Evolutionary conservation across 1,140 invertebrate species (phyloP).

Genomic region (Zaprionus ornatus): DNA sequence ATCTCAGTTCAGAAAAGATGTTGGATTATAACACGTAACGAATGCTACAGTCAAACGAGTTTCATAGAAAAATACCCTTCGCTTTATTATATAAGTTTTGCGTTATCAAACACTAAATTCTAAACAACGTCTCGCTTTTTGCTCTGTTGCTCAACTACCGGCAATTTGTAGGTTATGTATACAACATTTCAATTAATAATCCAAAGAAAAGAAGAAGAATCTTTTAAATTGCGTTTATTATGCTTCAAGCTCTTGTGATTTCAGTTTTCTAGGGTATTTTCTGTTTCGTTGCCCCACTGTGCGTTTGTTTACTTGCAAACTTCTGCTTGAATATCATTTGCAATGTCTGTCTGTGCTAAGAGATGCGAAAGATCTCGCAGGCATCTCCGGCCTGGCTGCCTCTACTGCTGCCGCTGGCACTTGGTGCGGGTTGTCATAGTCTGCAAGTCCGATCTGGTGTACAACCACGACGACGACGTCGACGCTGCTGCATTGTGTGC

Average conservation of each 20-base stretch:
- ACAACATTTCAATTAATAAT: not conserved
- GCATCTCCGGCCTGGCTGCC: slow-evolving; percentile 1
- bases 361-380: slow-evolving; percentile 15
- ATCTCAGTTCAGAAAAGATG: too few species aligned
- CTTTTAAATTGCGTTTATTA: not conserved
- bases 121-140: not conserved
- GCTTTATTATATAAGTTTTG: too few species aligned
- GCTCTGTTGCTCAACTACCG: not conserved
- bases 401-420: not conserved
- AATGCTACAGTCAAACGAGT: too few species aligned
- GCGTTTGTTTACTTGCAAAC: not conserved
- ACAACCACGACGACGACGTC: not conserved
- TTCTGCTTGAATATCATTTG: slow-evolving; percentile 30
- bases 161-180: not conserved
- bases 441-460: not conserved
- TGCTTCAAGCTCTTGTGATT: not conserved
- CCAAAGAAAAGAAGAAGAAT: too few species aligned
- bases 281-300: not conserved
- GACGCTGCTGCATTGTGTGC: slow-evolving; percentile 32
- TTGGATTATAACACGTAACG: too few species aligned
- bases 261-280: slow-evolving; percentile 4
- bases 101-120: not conserved
- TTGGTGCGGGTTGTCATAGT: not conserved
- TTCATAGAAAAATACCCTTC: too few species aligned
- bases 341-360: slow-evolving; percentile 24